Percentiles rank a stretch among this genome's conserved stretches.
Evolutionary conservation across 2,888 invertebrate species (phyloP).

Genomic region (Cyclophora albipunctata): DNA sequence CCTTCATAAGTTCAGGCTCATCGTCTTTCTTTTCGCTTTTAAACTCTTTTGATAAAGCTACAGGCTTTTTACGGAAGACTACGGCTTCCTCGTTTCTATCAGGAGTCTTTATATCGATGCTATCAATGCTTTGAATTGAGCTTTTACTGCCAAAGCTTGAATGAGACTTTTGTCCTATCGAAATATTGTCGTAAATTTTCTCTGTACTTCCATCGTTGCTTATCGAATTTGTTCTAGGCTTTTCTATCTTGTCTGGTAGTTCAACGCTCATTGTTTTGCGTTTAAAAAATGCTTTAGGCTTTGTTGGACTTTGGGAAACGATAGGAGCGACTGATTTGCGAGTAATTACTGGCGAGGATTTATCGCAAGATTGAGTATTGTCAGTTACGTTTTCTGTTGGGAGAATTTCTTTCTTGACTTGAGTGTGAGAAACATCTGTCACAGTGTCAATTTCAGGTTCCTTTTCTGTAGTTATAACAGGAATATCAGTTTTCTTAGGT

Average conservation of each 20-base stretch:
- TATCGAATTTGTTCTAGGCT: slow-evolving; percentile 53
- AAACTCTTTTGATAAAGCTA: slow-evolving; percentile 53
- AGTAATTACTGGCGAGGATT: slow-evolving; percentile 34
- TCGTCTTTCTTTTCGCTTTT: slow-evolving; percentile 74
- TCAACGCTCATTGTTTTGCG: slow-evolving; percentile 75
- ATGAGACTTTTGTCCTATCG: slow-evolving; percentile 63
- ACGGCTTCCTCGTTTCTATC: slow-evolving; percentile 67
- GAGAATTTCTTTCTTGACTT: slow-evolving; percentile 36
- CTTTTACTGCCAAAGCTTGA: slow-evolving; percentile 69
- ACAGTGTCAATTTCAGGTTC: slow-evolving; percentile 39
- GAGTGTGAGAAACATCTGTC: slow-evolving; percentile 11
- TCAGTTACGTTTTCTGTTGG: slow-evolving; percentile 37
- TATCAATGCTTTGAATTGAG: slow-evolving; percentile 65
- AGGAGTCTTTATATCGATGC: slow-evolving; percentile 54
- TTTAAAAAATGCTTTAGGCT: slow-evolving; percentile 68
- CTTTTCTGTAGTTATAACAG: slow-evolving; percentile 36
- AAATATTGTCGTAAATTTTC: slow-evolving; percentile 63
- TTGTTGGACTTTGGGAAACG: slow-evolving; percentile 51
- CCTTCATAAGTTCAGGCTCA: slow-evolving; percentile 87
- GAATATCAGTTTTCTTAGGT: slow-evolving; percentile 64
- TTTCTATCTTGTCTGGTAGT: slow-evolving; percentile 59
- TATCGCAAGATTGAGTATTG: slow-evolving; percentile 35
- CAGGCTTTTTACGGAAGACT: slow-evolving; percentile 74
- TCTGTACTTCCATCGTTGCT: slow-evolving; percentile 64
- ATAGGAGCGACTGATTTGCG: slow-evolving; percentile 33